phyloP scores from a whole-genome alignment of 2,113 vertebrate species.

The Archocentrus centrarchus region DNA sequence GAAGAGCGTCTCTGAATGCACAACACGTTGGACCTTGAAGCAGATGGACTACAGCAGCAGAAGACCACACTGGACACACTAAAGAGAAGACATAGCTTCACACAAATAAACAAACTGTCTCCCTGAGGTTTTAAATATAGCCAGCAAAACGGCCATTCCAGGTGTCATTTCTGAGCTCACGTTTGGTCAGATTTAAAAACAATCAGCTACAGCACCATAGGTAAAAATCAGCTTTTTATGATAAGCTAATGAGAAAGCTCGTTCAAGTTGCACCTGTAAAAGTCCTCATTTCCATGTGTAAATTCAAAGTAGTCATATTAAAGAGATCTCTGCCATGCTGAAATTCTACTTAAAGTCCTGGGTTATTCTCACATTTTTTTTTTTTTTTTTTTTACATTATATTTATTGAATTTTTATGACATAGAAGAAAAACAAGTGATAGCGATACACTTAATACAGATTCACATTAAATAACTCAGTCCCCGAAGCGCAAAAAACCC shows the following conservation, averaged over 20 bases:
- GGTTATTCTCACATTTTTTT: neutral
- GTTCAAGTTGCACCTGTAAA: too few relatives aligned
- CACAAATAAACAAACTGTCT: neutral
- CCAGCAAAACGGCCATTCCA: neutral
- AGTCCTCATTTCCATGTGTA: neutral
- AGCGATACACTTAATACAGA: too few relatives aligned
- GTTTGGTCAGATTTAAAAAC: neutral
- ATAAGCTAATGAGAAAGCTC: neutral
- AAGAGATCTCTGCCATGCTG: too few relatives aligned
- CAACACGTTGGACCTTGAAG: neutral
- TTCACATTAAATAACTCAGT: too few relatives aligned
- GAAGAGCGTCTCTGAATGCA: neutral
- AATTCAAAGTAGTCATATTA: neutral
- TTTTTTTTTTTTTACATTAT: too few relatives aligned
- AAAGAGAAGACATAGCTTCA: neutral
- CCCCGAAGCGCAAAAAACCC: too few relatives aligned
- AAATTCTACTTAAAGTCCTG: neutral
- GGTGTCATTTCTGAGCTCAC: neutral
- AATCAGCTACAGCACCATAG: neutral
- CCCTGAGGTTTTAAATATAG: too few relatives aligned
- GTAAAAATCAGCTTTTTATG: neutral
- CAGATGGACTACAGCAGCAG: neutral
- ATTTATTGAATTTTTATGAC: too few relatives aligned
- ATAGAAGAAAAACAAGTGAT: too few relatives aligned
- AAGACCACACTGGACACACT: neutral